These are phyloP conservation scores for Solen grandis DNA, from an alignment of 1,140 invertebrate species.

Conservation along the genomic window DNA sequence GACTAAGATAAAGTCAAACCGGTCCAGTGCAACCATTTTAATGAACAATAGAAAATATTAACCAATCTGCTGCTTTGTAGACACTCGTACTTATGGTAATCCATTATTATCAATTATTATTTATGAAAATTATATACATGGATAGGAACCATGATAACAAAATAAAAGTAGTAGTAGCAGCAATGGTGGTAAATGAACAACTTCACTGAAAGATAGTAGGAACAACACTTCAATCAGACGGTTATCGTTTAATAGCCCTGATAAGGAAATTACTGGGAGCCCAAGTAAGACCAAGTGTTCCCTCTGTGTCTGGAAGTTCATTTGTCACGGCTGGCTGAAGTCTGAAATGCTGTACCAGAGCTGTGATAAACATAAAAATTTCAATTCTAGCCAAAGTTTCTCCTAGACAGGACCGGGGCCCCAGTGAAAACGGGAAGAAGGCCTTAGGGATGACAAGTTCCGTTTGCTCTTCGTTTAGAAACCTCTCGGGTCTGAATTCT, in stretches of 20 bases:
- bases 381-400: conserved; percentile 61
- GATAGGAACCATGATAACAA: too few relatives aligned
- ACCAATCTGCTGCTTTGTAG: too few relatives aligned
- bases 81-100: too few relatives aligned
- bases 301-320: background rate
- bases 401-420: conserved; percentile 59
- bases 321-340: conserved; percentile 30
- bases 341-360: conserved; percentile 53
- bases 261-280: conserved; percentile 10
- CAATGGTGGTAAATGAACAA: too few relatives aligned
- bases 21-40: too few relatives aligned
- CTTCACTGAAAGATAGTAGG: too few relatives aligned
- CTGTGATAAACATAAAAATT: conserved; percentile 56
- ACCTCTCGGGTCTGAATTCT: conserved; percentile 86
- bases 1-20: too few relatives aligned
- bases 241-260: conserved; percentile 7
- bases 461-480: conserved; percentile 67
- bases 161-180: too few relatives aligned
- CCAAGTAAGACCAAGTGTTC: conserved; percentile 25
- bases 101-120: too few relatives aligned
- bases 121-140: too few relatives aligned
- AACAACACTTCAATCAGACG: too few relatives aligned
- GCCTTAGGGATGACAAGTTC: conserved; percentile 20
- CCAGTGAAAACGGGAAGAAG: conserved; percentile 59
- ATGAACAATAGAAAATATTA: too few relatives aligned